A percentile compares a stretch with the other conserved stretches of the same genome.
These are phyloP conservation scores for Achlya flavicornis DNA, from an alignment of 2,888 invertebrate genomes.

Conservation along the genomic window DNA sequence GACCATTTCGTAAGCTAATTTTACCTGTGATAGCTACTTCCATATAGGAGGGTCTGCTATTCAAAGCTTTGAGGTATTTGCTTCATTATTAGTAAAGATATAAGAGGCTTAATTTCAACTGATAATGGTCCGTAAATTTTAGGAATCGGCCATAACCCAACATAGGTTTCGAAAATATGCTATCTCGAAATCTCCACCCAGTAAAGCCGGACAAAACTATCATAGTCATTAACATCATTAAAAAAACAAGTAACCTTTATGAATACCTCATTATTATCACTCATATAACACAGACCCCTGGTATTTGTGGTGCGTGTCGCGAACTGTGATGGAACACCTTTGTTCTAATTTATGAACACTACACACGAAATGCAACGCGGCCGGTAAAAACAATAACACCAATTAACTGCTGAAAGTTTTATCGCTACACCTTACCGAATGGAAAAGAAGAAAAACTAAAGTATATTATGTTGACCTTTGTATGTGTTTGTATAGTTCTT, in stretches of 20 bases:
- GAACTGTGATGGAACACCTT: conserved; percentile 10
- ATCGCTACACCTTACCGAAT: background rate
- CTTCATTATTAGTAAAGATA: too few relatives aligned
- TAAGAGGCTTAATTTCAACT: too few relatives aligned
- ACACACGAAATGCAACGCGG: background rate
- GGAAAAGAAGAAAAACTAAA: background rate
- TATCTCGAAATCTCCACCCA: too few relatives aligned
- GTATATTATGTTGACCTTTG: background rate
- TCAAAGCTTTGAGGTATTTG: too few relatives aligned
- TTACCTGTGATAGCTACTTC: too few relatives aligned
- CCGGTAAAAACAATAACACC: background rate
- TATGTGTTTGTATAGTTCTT: background rate
- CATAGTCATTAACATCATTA: too few relatives aligned
- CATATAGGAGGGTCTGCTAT: too few relatives aligned
- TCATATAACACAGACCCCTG: background rate
- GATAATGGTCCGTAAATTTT: too few relatives aligned
- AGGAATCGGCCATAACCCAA: too few relatives aligned
- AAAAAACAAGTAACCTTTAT: background rate
- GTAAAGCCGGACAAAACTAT: too few relatives aligned
- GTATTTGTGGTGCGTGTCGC: conserved; percentile 6
- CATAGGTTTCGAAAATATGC: too few relatives aligned
- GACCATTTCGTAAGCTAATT: too few relatives aligned
- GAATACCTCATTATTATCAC: background rate
- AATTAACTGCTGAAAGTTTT: conserved; percentile 7
- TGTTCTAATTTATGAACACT: background rate